Conservation (phyloP, 2,113 vertebrate species). For the Vanacampus margaritifer region DNA sequence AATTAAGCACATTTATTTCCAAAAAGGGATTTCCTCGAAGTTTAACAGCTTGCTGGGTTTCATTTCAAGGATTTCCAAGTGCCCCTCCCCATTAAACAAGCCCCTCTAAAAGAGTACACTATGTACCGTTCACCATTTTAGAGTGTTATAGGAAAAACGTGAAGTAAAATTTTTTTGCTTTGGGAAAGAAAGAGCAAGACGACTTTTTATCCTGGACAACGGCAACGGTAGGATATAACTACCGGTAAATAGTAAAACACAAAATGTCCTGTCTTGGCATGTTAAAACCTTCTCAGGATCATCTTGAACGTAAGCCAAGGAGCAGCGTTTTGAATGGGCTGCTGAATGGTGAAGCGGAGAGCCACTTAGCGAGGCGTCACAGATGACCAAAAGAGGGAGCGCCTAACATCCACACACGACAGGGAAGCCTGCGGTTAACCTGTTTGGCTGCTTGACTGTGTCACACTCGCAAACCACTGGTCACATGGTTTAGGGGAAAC, state of each 20-base stretch:
- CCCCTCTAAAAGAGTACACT: constrained; percentile 52
- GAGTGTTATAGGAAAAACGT: constrained; percentile 57
- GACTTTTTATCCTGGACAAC: constrained; percentile 1
- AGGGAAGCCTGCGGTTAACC: constrained; percentile 46
- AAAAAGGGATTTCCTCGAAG: constrained; percentile 36
- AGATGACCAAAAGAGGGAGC: not conserved
- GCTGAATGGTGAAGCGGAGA: not conserved
- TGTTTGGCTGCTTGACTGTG: constrained; percentile 46
- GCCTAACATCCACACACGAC: not conserved
- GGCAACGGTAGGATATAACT: not conserved
- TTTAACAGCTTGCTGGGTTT: constrained; percentile 7
- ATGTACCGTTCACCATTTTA: constrained; percentile 58
- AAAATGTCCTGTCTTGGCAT: not conserved
- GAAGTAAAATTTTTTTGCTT: constrained; percentile 63
- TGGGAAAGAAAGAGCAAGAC: constrained; percentile 3
- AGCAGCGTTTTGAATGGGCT: not conserved
- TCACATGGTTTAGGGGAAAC: constrained; percentile 73
- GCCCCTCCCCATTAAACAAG: constrained; percentile 36
- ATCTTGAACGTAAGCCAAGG: not conserved
- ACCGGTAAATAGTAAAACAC: not conserved
- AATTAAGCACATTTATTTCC: constrained; percentile 8
- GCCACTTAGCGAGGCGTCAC: not conserved
- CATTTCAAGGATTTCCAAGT: constrained; percentile 24
- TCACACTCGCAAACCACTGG: constrained; percentile 29
- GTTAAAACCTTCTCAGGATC: constrained; percentile 2